Evolutionary conservation across 2,797 vertebrate species (phyloP), one percentile per base, ranked within the genome.

Genomic region (Rhinophrynus dorsalis): DNA sequence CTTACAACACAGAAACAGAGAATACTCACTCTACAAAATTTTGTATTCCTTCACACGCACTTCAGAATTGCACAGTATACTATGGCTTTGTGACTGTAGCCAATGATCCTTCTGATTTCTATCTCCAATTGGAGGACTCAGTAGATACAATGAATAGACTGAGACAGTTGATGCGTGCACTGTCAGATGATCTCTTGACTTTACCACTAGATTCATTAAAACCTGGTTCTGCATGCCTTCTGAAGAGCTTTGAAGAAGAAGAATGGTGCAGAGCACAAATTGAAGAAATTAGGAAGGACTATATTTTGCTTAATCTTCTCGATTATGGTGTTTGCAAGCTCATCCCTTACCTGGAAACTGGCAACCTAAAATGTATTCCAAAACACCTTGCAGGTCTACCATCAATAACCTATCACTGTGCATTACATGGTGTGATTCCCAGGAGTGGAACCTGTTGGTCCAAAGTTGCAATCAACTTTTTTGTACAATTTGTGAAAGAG

Each of bases 231-330:
- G 75, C 76, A 68, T 96, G 93, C 76, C 82, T 98, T 67, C 76
- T 94, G 0, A 86, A 81, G 64, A 86, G 81, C 7, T 83, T 81
- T 24, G 70, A 60, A 2, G 86, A 84, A 70, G 79, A 79, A n/a
- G 86, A 87, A 47, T 96, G 93, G 94, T 93, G 91, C 75, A 89
- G 94, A 77, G 88, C 84, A 8, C 91, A 95, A 83, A 86, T 97
- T 0, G 67, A 75, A 12, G 58, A 87, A 17, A 72, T 80, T 0
- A 86, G 84, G 42, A 37, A 61, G 58, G 67, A 72, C 1, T 80
- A 75, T 6, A 76, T 91, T 76, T 60, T 83, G 57, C 73, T 95
- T 48, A 75, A 45, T 2, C 83, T 94, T 15, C 82, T 95, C 52
- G 96, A 98, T 82, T 90, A 92, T 17, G 94, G 94, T 1, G 84